Conservation (phyloP, 2,113 vertebrate genomes). For the Oncorhynchus gorbuscha region DNA sequence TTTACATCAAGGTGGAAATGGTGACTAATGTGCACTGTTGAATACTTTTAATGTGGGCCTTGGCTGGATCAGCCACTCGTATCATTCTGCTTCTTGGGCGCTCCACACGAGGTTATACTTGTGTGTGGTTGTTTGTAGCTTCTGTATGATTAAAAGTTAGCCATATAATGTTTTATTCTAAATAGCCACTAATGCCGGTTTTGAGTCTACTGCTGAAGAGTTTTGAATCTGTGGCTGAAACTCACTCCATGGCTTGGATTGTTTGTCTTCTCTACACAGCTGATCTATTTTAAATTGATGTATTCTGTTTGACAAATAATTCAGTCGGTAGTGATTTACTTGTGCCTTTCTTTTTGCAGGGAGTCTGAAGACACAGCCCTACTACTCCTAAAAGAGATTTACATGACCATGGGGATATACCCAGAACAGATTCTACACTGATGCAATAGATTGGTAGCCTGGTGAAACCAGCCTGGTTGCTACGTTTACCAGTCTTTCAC, state of each 20-base stretch:
- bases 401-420: conserved; percentile 82
- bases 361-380: conserved; percentile 96
- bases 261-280: neutral
- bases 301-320: neutral
- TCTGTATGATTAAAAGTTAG: no score
- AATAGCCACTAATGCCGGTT: neutral
- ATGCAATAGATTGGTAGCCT: conserved; percentile 39
- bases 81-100: no score
- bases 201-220: neutral
- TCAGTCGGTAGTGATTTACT: neutral
- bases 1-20: neutral
- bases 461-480: no score
- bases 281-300: neutral
- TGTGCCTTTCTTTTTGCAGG: conserved; percentile 68
- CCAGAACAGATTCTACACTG: conserved; percentile 87
- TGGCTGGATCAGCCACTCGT: no score
- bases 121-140: no score
- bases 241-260: neutral
- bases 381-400: conserved; percentile 94
- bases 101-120: no score
- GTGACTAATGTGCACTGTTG: no score
- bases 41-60: no score
- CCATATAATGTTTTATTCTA: neutral
- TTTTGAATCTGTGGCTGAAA: neutral
- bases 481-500: no score